These are phyloP conservation scores for Drosophila miranda DNA, from an alignment of 1,140 invertebrate genomes.

Conservation along the genomic window DNA sequence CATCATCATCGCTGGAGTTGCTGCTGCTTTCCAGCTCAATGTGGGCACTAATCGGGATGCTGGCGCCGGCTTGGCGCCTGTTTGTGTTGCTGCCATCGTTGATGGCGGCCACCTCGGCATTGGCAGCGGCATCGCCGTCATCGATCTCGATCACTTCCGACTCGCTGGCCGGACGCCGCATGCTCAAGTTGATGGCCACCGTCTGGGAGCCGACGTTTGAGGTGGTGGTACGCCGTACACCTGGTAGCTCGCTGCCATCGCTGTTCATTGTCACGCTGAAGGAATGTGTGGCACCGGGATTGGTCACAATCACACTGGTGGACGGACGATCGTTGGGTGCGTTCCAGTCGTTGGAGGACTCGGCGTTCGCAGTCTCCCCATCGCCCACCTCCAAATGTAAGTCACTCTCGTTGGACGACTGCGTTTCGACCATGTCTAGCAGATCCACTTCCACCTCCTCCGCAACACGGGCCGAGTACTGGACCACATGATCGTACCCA, in stretches of 20 bases:
- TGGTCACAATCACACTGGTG: slow-evolving; percentile 72
- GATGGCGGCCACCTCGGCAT: slow-evolving; percentile 70
- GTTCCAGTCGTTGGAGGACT: slow-evolving; percentile 34
- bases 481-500: slow-evolving; percentile 87
- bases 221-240: slow-evolving; percentile 61
- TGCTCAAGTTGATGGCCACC: slow-evolving; percentile 69
- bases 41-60: slow-evolving; percentile 65
- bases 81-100: slow-evolving; percentile 55
- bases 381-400: slow-evolving; percentile 30
- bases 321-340: slow-evolving; percentile 41
- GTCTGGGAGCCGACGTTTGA: slow-evolving; percentile 69
- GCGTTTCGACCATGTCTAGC: slow-evolving; percentile 54
- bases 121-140: slow-evolving; percentile 65
- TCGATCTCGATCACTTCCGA: slow-evolving; percentile 69
- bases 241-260: slow-evolving; percentile 66
- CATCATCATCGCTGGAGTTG: slow-evolving; percentile 63
- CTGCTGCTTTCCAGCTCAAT: slow-evolving; percentile 71
- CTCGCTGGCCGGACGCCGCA: slow-evolving; percentile 55
- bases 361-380: slow-evolving; percentile 24
- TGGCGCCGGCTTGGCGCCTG: slow-evolving; percentile 54
- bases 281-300: slow-evolving; percentile 70
- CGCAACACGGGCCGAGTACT: slow-evolving; percentile 80
- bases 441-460: slow-evolving; percentile 72
- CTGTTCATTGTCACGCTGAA: slow-evolving; percentile 67
- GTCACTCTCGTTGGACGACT: slow-evolving; percentile 50